phyloP scores from a whole-genome alignment of 2,888 invertebrate genomes.

The Polydrusus pterygomalis region DNA sequence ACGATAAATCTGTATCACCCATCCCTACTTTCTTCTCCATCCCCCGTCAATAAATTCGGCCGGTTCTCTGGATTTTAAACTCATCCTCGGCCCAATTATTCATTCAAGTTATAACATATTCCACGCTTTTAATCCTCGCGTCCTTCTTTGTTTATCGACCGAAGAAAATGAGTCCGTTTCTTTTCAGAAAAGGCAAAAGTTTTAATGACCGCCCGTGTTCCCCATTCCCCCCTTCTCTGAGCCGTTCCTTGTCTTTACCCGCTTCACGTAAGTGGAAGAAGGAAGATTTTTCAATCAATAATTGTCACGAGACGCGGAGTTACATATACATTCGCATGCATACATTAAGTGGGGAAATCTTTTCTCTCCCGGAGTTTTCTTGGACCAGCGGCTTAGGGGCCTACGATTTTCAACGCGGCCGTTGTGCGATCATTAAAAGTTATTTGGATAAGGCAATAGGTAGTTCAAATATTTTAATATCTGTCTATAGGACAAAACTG shows the following conservation, averaged over 20 bases:
- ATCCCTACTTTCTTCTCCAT: slow-evolving; percentile 60
- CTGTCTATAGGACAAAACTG: too few species aligned
- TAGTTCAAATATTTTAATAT: not conserved
- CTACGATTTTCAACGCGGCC: not conserved
- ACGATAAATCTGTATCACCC: too few species aligned
- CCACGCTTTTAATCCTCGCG: slow-evolving; percentile 60
- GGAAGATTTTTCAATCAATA: slow-evolving; percentile 80
- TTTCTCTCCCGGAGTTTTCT: slow-evolving; percentile 44
- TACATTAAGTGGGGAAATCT: slow-evolving; percentile 57
- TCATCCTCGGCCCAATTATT: slow-evolving; percentile 72
- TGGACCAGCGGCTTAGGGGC: slow-evolving; percentile 32
- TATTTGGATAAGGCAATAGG: not conserved
- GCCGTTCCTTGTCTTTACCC: slow-evolving; percentile 51
- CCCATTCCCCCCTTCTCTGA: slow-evolving; percentile 56
- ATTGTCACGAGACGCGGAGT: slow-evolving; percentile 76
- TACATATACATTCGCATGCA: slow-evolving; percentile 60
- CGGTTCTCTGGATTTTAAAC: slow-evolving; percentile 70
- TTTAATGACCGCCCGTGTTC: slow-evolving; percentile 69
- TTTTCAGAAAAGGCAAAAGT: slow-evolving; percentile 71
- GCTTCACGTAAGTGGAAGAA: slow-evolving; percentile 69
- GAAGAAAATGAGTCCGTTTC: slow-evolving; percentile 70
- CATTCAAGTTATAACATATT: slow-evolving; percentile 73
- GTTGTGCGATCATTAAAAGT: not conserved
- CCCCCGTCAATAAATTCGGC: slow-evolving; percentile 70
- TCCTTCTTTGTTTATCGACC: slow-evolving; percentile 69